Evolutionary conservation across 1,140 invertebrate genomes (phyloP).

Genomic region (Heliothis virescens): DNA sequence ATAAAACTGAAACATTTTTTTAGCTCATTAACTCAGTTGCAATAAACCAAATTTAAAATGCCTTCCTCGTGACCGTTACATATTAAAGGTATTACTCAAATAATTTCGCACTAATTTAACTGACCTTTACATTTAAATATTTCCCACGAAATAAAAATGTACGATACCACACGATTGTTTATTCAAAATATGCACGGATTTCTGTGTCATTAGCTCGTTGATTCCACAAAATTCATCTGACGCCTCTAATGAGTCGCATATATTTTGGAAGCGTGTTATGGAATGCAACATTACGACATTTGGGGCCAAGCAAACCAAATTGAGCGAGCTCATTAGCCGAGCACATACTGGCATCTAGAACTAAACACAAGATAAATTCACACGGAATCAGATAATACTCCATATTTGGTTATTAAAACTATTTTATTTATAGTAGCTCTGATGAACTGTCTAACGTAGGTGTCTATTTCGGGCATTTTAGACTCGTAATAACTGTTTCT

Average conservation of each 20-base stretch:
- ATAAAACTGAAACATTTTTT: background rate
- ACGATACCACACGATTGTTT: slow-evolving; percentile 7
- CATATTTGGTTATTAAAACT: slow-evolving; percentile 44
- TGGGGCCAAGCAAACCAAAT: slow-evolving; percentile 49
- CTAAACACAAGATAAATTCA: slow-evolving; percentile 44
- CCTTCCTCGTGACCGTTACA: background rate
- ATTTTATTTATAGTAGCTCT: slow-evolving; percentile 15
- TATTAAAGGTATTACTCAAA: slow-evolving; percentile 15
- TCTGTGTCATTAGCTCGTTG: slow-evolving; percentile 43
- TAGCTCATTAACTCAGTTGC: background rate
- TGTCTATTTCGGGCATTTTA: slow-evolving; percentile 6
- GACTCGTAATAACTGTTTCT: slow-evolving; percentile 34
- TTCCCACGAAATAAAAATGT: slow-evolving; percentile 20
- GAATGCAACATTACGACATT: slow-evolving; percentile 48
- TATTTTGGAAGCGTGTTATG: slow-evolving; percentile 51
- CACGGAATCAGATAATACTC: slow-evolving; percentile 45
- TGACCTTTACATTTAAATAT: slow-evolving; percentile 26
- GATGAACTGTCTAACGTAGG: slow-evolving; percentile 4
- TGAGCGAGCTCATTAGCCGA: slow-evolving; percentile 51
- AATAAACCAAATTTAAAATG: background rate
- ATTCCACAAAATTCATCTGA: slow-evolving; percentile 49
- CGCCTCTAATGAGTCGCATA: slow-evolving; percentile 50
- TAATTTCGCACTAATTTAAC: slow-evolving; percentile 20
- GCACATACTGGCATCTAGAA: slow-evolving; percentile 38
- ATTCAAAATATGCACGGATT: slow-evolving; percentile 38